Base-by-base conservation (phyloP, 2,888 invertebrate species). In the Melanchra persicariae region DNA sequence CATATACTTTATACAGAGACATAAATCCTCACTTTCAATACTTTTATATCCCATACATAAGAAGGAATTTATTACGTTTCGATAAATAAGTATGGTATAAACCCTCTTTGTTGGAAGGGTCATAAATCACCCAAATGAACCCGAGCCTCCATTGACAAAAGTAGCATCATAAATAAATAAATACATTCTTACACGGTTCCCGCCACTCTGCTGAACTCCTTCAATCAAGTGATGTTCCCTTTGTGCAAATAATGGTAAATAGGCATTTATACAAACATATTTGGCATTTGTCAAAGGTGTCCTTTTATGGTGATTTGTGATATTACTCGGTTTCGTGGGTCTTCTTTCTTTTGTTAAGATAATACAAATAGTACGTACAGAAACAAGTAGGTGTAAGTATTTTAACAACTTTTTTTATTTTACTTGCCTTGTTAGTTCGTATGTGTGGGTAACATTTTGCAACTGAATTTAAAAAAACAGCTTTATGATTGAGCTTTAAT, bases 61-160 rank as follows among this genome's bases (percentile, higher is more conserved):
- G 85, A 89, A 77, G 88, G 87, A 91, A 93, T 93, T 91, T 93
- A 93, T 93, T 91, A 90, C 91, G 85, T 89, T 90, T 87, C 90
- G 89, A 91, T 92, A 92, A 92, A 93, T 92, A 91, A 84, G 89
- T 90, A 87, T 89, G 88, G 83, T 83, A 91, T 90, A 87, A 90
- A 88, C 89, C 90, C 91, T 92, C 93, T 92, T 92, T 94, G 91
- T 93, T 88, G 88, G 85, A 89, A 87, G 87, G 87, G 85, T 87
- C 91, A 92, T 94, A 94, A 93, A 94, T 94, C 94, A 94, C 91
- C 87, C 87, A 90, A 90, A 91, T 91, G 90, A 92, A 92, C 91
- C 89, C 90, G 84, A 85, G 87, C 84, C 86, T 85, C 89, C 88
- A 91, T 93, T 93, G 93, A 93, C 92, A 93, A 93, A 93, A 93